Evolutionary conservation across 2,888 invertebrate genomes (phyloP).

Genomic region (Sialis lutaria): DNA sequence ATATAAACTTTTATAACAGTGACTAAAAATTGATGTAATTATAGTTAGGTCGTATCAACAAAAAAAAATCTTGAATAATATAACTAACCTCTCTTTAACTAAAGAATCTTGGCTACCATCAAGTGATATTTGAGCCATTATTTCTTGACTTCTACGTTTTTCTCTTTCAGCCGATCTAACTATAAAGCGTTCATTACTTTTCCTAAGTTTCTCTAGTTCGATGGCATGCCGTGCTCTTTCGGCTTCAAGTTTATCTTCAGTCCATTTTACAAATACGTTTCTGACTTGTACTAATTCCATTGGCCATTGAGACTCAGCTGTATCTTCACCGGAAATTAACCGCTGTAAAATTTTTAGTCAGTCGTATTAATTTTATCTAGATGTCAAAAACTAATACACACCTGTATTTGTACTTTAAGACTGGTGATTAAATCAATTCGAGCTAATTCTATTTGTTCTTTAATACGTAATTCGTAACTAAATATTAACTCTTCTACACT

Average conservation of each 20-base stretch:
- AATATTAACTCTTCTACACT: conserved; percentile 25
- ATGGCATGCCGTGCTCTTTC: conserved; percentile 36
- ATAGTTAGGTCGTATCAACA: neutral
- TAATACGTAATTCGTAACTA: conserved; percentile 33
- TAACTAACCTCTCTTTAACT: conserved; percentile 38
- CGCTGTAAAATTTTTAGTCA: conserved; percentile 29
- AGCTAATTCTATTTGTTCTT: conserved; percentile 43
- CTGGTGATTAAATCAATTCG: conserved; percentile 49
- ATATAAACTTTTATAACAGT: neutral
- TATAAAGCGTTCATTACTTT: conserved; percentile 17
- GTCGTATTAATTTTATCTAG: neutral
- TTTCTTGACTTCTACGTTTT: conserved; percentile 16
- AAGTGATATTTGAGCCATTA: conserved; percentile 26
- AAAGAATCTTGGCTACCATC: conserved; percentile 36
- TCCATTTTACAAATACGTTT: conserved; percentile 53
- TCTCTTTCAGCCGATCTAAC: conserved; percentile 20
- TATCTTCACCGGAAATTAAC: conserved; percentile 45
- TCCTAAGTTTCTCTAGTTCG: conserved; percentile 35
- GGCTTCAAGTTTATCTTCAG: conserved; percentile 38
- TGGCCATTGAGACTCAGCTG: conserved; percentile 56
- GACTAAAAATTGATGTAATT: neutral
- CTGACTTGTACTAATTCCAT: conserved; percentile 52
- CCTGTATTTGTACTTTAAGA: conserved; percentile 58
- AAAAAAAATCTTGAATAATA: neutral
- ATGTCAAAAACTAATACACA: conserved; percentile 21